Base-by-base conservation (phyloP, 2,113 vertebrate species). In the Aramus guarauna region DNA sequence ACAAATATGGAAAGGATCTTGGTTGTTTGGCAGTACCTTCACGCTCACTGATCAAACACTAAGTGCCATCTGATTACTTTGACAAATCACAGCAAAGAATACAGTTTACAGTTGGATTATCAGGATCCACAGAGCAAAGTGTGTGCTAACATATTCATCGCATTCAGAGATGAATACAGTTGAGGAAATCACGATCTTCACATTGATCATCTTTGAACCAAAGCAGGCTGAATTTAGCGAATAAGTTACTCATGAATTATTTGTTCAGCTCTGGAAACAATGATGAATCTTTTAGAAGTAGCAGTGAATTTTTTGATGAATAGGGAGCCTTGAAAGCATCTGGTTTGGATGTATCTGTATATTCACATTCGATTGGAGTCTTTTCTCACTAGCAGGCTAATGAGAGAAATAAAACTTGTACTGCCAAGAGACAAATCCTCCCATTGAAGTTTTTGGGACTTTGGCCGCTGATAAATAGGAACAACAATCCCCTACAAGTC, bases 181-280 rank as follows among this genome's bases (percentile, higher is more conserved):
- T 89, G 79, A 91, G 64, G 83, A 81, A 97, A 93, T 92, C 36
- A 75, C 45, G 83, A 87, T 94, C 80, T 92, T 94, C 88, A 64
- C 73, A 41, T 85, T 94, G 91, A 86, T 94, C 86, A 93, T 89
- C 79, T 92, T 67, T 87, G 92, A 94, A 91, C 59, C 66, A 63
- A 88, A 94, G 89, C 26, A 94, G 60, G 56, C 68, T 94, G 91
- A 94, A 86, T 92, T 94, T 76, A 96, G 82, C 78, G 83, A 94
- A 52, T 43, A 85, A 95, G 62, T 79, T 93, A 66, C 81, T 96
- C 47, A 80, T 94, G 26, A 96, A 94, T 93, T 95, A 95, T 96
- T 96, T 92, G 74, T 78, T 96, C 74, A 85, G 48, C 81, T 96
- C 85, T 82, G 85, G 90, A 97, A 96, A 96, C 74, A 95, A 96